A percentile compares a stretch with the other conserved stretches of the same genome.
Evolutionary conservation across 2,113 vertebrate genomes (phyloP).

Genomic region (Callorhinus ursinus): DNA sequence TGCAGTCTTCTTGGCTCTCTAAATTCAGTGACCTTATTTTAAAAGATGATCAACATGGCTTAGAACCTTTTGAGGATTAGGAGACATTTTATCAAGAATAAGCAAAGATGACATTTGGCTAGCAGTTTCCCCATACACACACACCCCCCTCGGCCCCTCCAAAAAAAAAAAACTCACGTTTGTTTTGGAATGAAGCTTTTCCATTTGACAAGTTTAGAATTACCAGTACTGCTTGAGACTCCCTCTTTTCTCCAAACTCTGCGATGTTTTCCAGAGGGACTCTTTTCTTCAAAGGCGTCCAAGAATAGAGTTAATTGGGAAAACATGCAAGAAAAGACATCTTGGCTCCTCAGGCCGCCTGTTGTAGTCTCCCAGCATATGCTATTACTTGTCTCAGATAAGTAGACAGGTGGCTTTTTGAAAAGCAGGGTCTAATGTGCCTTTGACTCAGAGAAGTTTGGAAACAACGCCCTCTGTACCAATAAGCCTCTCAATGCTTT

Average conservation of each 20-base stretch:
- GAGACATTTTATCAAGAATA: slow-evolving; percentile 81
- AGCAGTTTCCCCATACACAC: neutral
- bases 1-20: slow-evolving; percentile 48
- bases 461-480: slow-evolving; percentile 39
- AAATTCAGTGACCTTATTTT: slow-evolving; percentile 82
- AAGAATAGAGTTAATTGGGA: slow-evolving; percentile 51
- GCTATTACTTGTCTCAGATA: slow-evolving; percentile 24
- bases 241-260: neutral
- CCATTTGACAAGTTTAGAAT: slow-evolving; percentile 61
- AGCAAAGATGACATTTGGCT: slow-evolving; percentile 81
- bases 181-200: slow-evolving; percentile 59
- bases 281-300: neutral
- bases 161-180: neutral
- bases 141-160: neutral
- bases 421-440: neutral
- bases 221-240: slow-evolving; percentile 30
- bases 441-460: slow-evolving; percentile 48
- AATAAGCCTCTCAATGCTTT: neutral
- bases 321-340: slow-evolving; percentile 33
- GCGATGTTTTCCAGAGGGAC: slow-evolving; percentile 47
- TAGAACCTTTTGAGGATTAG: slow-evolving; percentile 77
- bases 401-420: slow-evolving; percentile 31
- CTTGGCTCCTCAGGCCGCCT: neutral
- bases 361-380: neutral
- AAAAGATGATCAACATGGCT: slow-evolving; percentile 75